Evolutionary conservation across 35 echinoderm and acorn worm species (phyloP).

Genomic region (Ptychodera flava): DNA sequence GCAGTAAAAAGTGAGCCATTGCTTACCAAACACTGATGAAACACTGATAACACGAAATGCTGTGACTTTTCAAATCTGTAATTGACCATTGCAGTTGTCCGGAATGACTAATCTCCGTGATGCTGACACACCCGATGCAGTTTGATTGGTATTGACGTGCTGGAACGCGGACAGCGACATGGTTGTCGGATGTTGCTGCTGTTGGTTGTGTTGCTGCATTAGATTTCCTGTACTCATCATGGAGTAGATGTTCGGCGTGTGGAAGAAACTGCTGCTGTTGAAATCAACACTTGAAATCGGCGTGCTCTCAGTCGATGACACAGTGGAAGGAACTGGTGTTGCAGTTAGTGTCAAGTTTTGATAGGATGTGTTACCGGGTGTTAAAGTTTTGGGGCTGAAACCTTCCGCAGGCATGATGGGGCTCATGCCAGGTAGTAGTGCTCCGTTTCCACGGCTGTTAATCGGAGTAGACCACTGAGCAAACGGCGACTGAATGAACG

Average conservation of each 20-base stretch:
- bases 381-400: not conserved
- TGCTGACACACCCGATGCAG: no score
- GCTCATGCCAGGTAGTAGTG: not conserved
- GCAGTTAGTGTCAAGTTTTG: not conserved
- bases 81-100: no score
- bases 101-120: no score
- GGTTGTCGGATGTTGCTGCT: not conserved
- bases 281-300: not conserved
- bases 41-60: no score
- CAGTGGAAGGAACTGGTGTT: not conserved
- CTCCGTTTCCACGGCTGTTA: not conserved
- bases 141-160: not conserved
- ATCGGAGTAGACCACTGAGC: not conserved
- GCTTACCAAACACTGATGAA: no score
- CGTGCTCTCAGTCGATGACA: not conserved
- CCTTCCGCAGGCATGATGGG: not conserved
- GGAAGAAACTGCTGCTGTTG: not conserved
- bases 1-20: no score
- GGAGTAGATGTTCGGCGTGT: not conserved
- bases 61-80: no score
- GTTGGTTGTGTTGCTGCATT: no score
- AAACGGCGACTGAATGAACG: not conserved
- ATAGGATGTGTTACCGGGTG: not conserved
- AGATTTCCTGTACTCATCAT: not conserved
- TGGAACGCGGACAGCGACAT: not conserved